phyloP scores from a whole-genome alignment of 2,113 vertebrate species.

The Gambusia holbrooki region DNA sequence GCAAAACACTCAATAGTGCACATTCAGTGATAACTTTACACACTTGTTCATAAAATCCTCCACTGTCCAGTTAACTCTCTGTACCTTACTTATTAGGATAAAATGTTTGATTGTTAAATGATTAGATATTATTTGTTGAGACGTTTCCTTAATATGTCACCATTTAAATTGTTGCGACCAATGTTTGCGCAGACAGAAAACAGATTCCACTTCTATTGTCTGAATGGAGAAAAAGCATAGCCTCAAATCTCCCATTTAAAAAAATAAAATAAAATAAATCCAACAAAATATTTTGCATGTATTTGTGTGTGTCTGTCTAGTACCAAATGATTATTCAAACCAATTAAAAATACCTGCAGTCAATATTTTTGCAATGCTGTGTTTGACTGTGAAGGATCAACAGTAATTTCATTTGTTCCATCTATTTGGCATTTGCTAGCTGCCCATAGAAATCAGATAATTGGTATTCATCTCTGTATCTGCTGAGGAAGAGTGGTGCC shows the following conservation, averaged over 20 bases:
- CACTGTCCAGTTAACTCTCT: neutral
- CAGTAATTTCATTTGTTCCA: neutral
- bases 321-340: neutral
- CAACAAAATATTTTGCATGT: neutral
- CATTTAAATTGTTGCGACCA: constrained; percentile 18
- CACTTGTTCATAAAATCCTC: neutral
- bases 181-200: constrained; percentile 27
- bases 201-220: constrained; percentile 40
- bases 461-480: constrained; percentile 38
- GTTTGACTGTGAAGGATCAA: constrained; percentile 4
- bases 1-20: too few species aligned
- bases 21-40: neutral
- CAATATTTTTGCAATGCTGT: constrained; percentile 20
- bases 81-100: neutral
- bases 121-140: neutral
- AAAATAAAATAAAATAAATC: too few species aligned
- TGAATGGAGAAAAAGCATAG: constrained; percentile 43
- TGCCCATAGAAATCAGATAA: constrained; percentile 27
- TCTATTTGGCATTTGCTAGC: constrained; percentile 21
- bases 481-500: constrained; percentile 21
- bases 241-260: constrained; percentile 37
- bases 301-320: neutral
- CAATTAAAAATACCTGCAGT: constrained; percentile 4
- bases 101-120: neutral
- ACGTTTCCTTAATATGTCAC: neutral